Evolutionary conservation across 2,888 invertebrate species (phyloP), one percentile per base, ranked within the genome.

Genomic region (Diplolepis rosae): DNA sequence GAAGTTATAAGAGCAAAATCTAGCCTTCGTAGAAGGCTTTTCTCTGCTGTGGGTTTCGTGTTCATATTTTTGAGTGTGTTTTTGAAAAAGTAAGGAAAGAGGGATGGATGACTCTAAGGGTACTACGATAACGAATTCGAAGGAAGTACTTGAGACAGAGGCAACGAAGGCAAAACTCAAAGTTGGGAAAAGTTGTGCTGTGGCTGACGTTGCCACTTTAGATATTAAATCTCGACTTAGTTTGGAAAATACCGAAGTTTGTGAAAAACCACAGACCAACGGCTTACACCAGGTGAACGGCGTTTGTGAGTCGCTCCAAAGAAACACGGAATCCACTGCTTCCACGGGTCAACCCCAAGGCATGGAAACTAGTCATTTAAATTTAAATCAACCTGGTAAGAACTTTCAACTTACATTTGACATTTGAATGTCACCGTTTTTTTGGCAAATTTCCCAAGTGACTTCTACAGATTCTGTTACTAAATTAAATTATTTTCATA

Each of bases 341-440:
- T 80, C 74, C 75, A 74, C 76, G 67, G 71, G 76, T 27, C 79
- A 83, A 80, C 72, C 81, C 68, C 80, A 81, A 74, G 77, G 76
- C 68, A 77, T 81, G 79, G 84, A 86, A 82, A 83, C 87, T 88
- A 87, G 86, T 87, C 87, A 87, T 83, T 81, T 82, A 80, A 83
- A 82, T 77, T 74, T 70, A 13, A 71, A 69, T 48, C 81, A 86
- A 80, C 80, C 83, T 76, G 87, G 88, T 88, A 81, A 70, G 75
- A 52, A 22, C 56, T 24, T 28, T 52, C n/a, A 52, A 61, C n/a
- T 61, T 39, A 22, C 7, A 24, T 61, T 39, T 22, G 61, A 39
- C 61, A 39, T 61, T 61, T 24, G n/a, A 61, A 61, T 61, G 61
- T 61, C 61, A 61, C 13, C 22, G 24, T 56, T 54, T 6, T 32